phyloP scores from a whole-genome alignment of 2,888 invertebrate genomes.

The Rotaria sp. region DNA sequence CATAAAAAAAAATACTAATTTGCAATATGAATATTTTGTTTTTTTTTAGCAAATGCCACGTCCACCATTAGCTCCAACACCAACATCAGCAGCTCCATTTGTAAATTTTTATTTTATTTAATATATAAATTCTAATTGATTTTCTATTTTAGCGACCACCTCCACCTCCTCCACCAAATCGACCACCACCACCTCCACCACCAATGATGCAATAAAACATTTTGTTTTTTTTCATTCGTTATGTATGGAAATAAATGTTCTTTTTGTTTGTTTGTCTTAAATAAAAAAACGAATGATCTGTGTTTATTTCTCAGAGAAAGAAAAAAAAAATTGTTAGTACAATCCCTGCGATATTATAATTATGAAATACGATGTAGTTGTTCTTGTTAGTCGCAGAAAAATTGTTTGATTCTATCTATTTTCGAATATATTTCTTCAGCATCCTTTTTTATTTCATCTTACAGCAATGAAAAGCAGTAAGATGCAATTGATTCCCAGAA shows the following conservation, averaged over 20 bases:
- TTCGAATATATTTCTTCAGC: too few species aligned
- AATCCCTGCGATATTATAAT: too few species aligned
- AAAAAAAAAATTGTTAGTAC: not conserved
- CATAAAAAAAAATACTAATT: too few species aligned
- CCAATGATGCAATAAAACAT: not conserved
- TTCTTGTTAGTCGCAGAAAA: too few species aligned
- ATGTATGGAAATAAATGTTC: conserved; percentile 10
- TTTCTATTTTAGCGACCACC: conserved; percentile 39
- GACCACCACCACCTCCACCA: conserved; percentile 38
- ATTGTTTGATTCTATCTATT: too few species aligned
- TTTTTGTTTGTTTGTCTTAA: not conserved
- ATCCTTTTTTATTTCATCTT: too few species aligned
- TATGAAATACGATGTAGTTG: too few species aligned
- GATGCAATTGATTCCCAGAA: too few species aligned
- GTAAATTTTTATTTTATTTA: not conserved
- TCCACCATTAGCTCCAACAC: conserved; percentile 36
- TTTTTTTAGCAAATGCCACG: conserved; percentile 30
- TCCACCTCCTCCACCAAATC: conserved; percentile 42
- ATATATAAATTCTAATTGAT: not conserved
- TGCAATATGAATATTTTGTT: not conserved
- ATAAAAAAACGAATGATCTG: conserved; percentile 15
- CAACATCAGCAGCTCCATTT: conserved; percentile 42
- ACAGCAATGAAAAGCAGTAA: too few species aligned
- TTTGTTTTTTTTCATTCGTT: not conserved
- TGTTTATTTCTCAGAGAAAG: not conserved